phyloP scores from a whole-genome alignment of 2,797 vertebrate genomes.

The Mormyrops boulengeri region DNA sequence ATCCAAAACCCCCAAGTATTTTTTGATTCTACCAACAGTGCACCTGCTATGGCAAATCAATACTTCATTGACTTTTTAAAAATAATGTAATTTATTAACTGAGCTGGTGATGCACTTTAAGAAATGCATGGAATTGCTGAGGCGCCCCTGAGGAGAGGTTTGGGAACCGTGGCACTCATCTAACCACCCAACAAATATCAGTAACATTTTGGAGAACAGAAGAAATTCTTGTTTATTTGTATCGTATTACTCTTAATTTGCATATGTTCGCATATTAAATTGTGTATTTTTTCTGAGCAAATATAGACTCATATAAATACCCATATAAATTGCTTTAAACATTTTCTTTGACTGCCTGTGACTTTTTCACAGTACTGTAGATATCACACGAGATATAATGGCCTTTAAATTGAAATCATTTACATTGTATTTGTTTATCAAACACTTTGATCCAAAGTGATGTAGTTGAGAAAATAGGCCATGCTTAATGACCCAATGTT shows the following conservation, averaged over 20 bases:
- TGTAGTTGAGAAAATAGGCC: background rate
- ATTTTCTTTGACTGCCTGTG: background rate
- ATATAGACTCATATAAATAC: background rate
- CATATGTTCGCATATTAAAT: background rate
- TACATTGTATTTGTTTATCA: background rate
- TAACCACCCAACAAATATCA: background rate
- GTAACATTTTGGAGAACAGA: background rate
- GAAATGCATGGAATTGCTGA: background rate
- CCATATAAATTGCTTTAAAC: background rate
- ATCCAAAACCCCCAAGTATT: background rate
- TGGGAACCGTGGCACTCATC: background rate
- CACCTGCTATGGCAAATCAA: background rate
- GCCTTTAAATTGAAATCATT: background rate
- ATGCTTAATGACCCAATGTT: background rate
- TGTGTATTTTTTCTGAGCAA: background rate
- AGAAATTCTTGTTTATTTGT: background rate
- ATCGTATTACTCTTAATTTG: background rate
- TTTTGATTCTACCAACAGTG: background rate
- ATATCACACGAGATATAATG: background rate
- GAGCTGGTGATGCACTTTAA: background rate
- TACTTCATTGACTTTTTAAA: background rate
- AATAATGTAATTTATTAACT: background rate
- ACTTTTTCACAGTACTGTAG: background rate
- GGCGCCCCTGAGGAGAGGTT: background rate
- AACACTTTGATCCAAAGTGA: background rate